Conservation (phyloP, 2,888 invertebrate species). For the Desoria tigrina region DNA sequence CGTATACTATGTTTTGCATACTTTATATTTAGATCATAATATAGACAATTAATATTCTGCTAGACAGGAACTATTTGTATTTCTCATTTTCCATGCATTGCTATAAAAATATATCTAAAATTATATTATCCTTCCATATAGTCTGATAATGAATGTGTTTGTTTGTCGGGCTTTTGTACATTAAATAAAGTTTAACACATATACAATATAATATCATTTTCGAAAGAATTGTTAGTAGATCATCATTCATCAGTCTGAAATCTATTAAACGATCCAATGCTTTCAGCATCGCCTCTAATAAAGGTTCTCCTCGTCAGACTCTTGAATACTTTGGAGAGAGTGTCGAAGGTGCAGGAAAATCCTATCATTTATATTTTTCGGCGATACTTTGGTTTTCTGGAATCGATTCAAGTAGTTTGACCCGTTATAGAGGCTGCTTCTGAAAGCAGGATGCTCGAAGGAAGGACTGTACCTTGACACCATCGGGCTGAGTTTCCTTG, state of each 20-base stretch:
- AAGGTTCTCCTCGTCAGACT: conserved; percentile 10
- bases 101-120: no score
- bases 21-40: no score
- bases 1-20: no score
- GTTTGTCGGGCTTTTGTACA: no score
- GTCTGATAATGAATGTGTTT: no score
- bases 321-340: conserved; percentile 12
- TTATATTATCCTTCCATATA: no score
- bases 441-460: conserved; percentile 11
- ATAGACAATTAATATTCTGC: no score
- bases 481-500: not conserved
- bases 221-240: not conserved
- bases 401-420: not conserved
- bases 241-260: not conserved
- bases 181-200: no score
- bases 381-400: not conserved
- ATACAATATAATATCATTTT: not conserved
- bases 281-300: not conserved
- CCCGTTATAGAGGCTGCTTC: conserved; percentile 4
- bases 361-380: not conserved
- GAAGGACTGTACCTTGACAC: not conserved
- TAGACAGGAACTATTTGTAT: no score
- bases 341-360: no score
- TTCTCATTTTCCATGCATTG: no score
- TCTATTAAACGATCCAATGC: not conserved